Conservation (phyloP, 2,888 invertebrate species). For the Celastrina argiolus region DNA sequence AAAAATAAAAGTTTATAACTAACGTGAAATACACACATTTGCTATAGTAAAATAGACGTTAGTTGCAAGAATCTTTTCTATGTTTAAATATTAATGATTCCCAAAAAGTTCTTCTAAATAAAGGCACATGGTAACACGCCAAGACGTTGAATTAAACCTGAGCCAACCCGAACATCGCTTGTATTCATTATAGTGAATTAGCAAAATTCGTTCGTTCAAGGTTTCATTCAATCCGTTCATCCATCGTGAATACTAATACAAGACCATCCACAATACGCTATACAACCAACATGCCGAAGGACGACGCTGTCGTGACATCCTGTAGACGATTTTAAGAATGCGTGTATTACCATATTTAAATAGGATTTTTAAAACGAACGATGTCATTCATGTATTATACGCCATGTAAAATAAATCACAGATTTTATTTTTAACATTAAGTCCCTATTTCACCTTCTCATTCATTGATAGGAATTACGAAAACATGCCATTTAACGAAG, state of each 20-base stretch:
- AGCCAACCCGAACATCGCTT: not conserved
- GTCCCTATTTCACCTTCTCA: too few species aligned
- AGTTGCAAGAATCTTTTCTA: too few species aligned
- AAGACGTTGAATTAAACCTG: not conserved
- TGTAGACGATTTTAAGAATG: constrained; percentile 33
- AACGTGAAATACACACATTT: too few species aligned
- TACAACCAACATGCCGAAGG: constrained; percentile 50
- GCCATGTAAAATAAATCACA: too few species aligned
- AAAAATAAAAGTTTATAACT: too few species aligned
- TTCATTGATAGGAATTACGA: too few species aligned
- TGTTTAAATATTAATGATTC: too few species aligned
- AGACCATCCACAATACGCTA: constrained; percentile 60
- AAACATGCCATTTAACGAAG: too few species aligned
- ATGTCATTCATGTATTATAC: not conserved
- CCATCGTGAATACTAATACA: constrained; percentile 64
- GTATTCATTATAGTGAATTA: constrained; percentile 4
- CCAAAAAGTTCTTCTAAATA: too few species aligned
- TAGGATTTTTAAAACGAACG: not conserved
- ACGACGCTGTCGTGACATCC: constrained; percentile 48
- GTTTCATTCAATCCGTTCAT: constrained; percentile 57
- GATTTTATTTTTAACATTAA: too few species aligned
- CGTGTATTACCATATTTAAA: not conserved
- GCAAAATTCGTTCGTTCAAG: constrained; percentile 11
- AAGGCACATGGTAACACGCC: not conserved
- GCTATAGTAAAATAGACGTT: too few species aligned